Evolutionary conservation across 1,140 invertebrate species (phyloP).

Genomic region (Brachionus sp.): DNA sequence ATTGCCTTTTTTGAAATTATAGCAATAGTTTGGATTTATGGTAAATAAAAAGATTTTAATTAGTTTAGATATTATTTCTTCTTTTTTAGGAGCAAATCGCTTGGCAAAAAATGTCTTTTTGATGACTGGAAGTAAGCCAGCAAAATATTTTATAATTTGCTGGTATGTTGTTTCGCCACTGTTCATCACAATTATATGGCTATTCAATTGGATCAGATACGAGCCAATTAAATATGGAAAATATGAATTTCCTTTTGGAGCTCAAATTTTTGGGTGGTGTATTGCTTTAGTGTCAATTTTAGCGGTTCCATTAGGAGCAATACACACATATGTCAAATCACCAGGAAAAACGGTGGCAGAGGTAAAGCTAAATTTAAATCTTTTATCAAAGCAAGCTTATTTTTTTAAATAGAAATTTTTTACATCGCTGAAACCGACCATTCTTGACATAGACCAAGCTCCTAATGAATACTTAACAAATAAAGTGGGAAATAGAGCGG

Average conservation of each 20-base stretch:
- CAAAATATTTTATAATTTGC: constrained; percentile 75
- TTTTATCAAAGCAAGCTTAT: not conserved
- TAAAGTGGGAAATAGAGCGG: not conserved
- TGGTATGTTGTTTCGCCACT: constrained; percentile 77
- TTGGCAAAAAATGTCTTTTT: constrained; percentile 76
- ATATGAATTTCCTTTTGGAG: constrained; percentile 78
- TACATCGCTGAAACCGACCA: not conserved
- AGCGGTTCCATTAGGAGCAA: constrained; percentile 78
- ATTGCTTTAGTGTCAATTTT: constrained; percentile 74
- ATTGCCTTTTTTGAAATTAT: constrained; percentile 86
- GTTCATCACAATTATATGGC: constrained; percentile 70
- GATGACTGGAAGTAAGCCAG: constrained; percentile 77
- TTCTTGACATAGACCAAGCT: constrained; percentile 15
- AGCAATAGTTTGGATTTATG: constrained; percentile 82
- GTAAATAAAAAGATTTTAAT: constrained; percentile 49
- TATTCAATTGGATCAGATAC: constrained; percentile 77
- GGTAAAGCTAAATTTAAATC: constrained; percentile 61
- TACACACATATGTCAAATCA: constrained; percentile 69
- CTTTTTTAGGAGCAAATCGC: constrained; percentile 67
- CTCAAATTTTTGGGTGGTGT: constrained; percentile 78
- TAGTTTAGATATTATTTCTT: constrained; percentile 33
- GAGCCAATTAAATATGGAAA: constrained; percentile 69
- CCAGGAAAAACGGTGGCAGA: constrained; percentile 69
- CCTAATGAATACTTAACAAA: not conserved
- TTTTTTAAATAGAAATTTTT: constrained; percentile 22